A percentile compares a stretch with the other conserved stretches of the same genome.
phyloP scores from a whole-genome alignment of 2,797 vertebrate species.

The Craterocephalus amniculus region DNA sequence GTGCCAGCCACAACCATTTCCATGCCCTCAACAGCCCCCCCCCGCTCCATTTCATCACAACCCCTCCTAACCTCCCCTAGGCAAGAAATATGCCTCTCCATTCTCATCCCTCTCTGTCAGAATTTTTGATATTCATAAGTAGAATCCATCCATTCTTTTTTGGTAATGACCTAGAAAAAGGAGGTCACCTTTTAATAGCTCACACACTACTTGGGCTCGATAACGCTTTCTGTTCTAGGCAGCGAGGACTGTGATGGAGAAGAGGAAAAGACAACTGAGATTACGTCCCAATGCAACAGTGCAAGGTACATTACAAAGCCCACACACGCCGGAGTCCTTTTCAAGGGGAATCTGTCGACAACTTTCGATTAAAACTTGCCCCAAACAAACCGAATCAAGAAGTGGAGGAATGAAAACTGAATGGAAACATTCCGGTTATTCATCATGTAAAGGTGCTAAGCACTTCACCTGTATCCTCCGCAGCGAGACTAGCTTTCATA shows the following conservation, averaged over 20 bases:
- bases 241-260: conserved; percentile 28
- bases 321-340: conserved; percentile 34
- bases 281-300: conserved; percentile 55
- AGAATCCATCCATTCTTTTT: conserved; percentile 76
- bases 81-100: conserved; percentile 68
- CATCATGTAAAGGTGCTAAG: conserved; percentile 22
- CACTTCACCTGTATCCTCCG: conserved; percentile 48
- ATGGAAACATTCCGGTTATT: conserved; percentile 8
- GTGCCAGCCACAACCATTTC: conserved; percentile 55
- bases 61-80: conserved; percentile 57
- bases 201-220: conserved; percentile 69
- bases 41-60: conserved; percentile 40
- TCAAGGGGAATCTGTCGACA: conserved; percentile 19
- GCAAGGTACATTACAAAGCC: conserved; percentile 47
- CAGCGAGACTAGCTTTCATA: conserved; percentile 48
- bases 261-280: conserved; percentile 33
- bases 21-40: conserved; percentile 48
- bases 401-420: conserved; percentile 5
- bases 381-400: conserved; percentile 3
- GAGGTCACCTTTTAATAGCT: conserved; percentile 83
- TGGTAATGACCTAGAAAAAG: conserved; percentile 82
- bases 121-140: conserved; percentile 77
- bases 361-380: conserved; percentile 16
- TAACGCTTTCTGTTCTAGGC: conserved; percentile 67
- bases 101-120: conserved; percentile 73